Evolutionary conservation across 2,797 vertebrate species (phyloP).

Genomic region (Clarias laeviceps): DNA sequence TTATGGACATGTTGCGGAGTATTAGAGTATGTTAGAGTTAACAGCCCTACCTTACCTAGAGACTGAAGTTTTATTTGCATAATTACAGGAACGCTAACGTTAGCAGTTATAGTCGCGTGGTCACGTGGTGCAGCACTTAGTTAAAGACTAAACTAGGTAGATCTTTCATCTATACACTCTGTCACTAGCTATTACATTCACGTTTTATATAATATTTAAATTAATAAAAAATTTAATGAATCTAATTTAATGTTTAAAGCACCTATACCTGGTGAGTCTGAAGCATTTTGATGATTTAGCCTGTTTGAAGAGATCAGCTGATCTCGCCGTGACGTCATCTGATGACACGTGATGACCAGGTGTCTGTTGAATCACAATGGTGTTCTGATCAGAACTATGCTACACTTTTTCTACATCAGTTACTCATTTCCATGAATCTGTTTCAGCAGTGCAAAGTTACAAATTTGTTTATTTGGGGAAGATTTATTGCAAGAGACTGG

Average conservation of each 20-base stretch:
- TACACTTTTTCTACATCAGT: no score
- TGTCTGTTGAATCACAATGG: not conserved
- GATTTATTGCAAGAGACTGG: no score
- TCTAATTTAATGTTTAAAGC: not conserved
- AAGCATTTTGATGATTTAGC: not conserved
- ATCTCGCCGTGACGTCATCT: not conserved
- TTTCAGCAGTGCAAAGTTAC: no score
- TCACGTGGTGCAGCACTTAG: not conserved
- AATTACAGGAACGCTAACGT: not conserved
- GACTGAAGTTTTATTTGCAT: not conserved
- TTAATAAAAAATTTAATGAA: no score
- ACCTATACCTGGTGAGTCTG: not conserved
- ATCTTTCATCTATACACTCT: not conserved
- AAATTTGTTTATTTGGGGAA: no score
- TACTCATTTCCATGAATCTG: no score
- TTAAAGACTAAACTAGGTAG: no score
- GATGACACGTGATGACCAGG: not conserved
- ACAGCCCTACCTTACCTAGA: not conserved
- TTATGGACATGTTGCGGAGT: not conserved
- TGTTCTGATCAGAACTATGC: no score
- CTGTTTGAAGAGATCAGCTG: slow-evolving; percentile 6
- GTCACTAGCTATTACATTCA: not conserved
- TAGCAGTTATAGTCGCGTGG: not conserved
- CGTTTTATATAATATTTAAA: not conserved
- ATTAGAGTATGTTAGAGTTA: not conserved